Evolutionary conservation across 1,140 invertebrate genomes (phyloP), one percentile per base, ranked within the genome.

Genomic region (Neotoxoptera formosana): DNA sequence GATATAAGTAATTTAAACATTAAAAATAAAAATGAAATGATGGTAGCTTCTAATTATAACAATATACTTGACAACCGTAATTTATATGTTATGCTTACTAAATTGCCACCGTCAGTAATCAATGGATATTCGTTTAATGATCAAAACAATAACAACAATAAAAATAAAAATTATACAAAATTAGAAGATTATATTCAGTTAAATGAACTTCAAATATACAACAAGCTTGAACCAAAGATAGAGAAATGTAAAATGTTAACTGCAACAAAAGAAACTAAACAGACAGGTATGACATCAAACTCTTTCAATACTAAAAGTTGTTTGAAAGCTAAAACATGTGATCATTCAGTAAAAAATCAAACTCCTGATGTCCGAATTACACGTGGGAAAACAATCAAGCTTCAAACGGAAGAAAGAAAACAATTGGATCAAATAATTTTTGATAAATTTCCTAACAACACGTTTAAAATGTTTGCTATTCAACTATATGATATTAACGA

Each of bases 361-460:
- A 67, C 41, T 47, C 1, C n/a, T 45, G 48, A 86, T 56, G 36
- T 17, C n/a, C 48, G 91, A 56, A 93, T 93, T 21, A 93, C 91
- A 56, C 91, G 91, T 20, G 91, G 91, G 20, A 93, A 93, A 45
- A 45, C 34, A 36, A 86, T 93, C 17, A 56, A 56, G 20, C 91
- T 84, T 84, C 76, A 93, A 93, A 25, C 48, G 2, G 91, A 93
- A 84, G 81, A 86, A 93, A 84, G 91, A 56, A 86, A 84, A 84
- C 81, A 93, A 93, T 86, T 93, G 36, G 91, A 93, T 93, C 45
- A 93, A 83, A 56, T 93, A 41, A 93, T 93, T 11, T 93, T 93
- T 86, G 17, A 93, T 53, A 93, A 93, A 84, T 93, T 86, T 56
- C 91, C 91, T 3, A 45, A 93, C 1, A 84, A 45, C 23, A 93